These are phyloP conservation scores for Recurvirostra avosetta DNA, from an alignment of 2,113 vertebrate species.

Conservation along the genomic window DNA sequence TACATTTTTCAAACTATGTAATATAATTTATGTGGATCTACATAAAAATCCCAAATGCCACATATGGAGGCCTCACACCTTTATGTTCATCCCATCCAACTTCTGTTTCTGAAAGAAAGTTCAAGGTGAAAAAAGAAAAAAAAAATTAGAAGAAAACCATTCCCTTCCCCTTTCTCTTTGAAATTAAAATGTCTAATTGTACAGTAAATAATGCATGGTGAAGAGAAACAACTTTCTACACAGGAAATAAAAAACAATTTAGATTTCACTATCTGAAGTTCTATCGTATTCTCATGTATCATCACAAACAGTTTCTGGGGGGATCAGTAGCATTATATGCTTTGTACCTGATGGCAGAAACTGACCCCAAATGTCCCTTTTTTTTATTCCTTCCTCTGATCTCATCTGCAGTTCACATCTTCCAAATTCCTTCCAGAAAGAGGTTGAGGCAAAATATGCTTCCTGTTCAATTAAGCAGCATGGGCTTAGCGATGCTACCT, in stretches of 20 bases:
- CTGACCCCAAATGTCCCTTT: not conserved
- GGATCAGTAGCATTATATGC: not conserved
- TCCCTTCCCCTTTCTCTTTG: not conserved
- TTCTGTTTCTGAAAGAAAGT: not conserved
- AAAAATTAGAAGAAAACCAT: not conserved
- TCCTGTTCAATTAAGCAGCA: not conserved
- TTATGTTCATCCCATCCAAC: not conserved
- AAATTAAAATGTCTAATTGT: not conserved
- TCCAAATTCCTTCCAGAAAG: not conserved
- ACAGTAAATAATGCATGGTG: not conserved
- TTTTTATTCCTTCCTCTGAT: not conserved
- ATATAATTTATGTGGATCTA: not conserved
- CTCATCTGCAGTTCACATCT: not conserved
- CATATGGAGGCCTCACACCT: not conserved
- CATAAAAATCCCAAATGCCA: not conserved
- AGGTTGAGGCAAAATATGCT: rapidly evolving
- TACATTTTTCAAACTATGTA: not conserved
- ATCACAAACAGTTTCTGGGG: not conserved
- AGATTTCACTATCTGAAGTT: not conserved
- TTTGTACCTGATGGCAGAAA: not conserved
- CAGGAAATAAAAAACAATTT: not conserved
- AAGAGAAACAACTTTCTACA: not conserved
- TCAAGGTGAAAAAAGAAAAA: not conserved
- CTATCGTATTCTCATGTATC: not conserved
- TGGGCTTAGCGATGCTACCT: not conserved